Base-by-base conservation (phyloP, 2,113 vertebrate genomes). In the Chloropsis cyanopogon region DNA sequence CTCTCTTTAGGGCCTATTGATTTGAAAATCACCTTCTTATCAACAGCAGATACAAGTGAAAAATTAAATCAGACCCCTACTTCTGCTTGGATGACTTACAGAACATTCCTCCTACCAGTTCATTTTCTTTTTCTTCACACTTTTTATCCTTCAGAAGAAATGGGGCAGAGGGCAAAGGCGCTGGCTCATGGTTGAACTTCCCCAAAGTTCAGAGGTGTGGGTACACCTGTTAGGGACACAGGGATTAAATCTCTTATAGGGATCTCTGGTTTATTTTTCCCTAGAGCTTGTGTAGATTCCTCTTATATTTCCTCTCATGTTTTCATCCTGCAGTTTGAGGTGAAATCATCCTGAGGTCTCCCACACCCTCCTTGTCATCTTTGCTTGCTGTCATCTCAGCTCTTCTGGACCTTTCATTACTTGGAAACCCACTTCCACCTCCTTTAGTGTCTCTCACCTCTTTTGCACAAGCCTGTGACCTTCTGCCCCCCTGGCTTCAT, bases 391-490 rank as follows among this genome's bases (percentile, higher is more conserved):
- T 75, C 20, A 41, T 66, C 75, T 75, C 56, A 20, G 56, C 59
- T 44, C 5, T 9, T 82, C 54, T 73, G 81, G 92, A 46, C 31
- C 20, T 84, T 60, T 70, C 24, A 12, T 78, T 86, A 25, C 33
- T 88, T 70, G 73, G 75, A 87, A 92, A 64, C 60, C 59, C 71
- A 70, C 64, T 96, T 95, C 85, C 72, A 95, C 68, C 60, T 77
- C 61, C 49, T 54, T 9, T 52, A 15, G 16, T n/a, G 29, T 59
- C 54, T 70, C 52, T 86, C 56, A 83, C 85, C 85, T 94, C 75
- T 90, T 94, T 41, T 71, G 76, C 57, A 90, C 71, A 63, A 80
- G 68, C 10, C 68, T 60, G 54, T 92, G 92, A 92, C 82, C 90
- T 93, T 81, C 85, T 93, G 47, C n/a, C 52, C 76, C 28, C 11